Evolutionary conservation across 2,797 vertebrate genomes (phyloP), one percentile per base, ranked within the genome.

Genomic region (Chloroceryle amazona): DNA sequence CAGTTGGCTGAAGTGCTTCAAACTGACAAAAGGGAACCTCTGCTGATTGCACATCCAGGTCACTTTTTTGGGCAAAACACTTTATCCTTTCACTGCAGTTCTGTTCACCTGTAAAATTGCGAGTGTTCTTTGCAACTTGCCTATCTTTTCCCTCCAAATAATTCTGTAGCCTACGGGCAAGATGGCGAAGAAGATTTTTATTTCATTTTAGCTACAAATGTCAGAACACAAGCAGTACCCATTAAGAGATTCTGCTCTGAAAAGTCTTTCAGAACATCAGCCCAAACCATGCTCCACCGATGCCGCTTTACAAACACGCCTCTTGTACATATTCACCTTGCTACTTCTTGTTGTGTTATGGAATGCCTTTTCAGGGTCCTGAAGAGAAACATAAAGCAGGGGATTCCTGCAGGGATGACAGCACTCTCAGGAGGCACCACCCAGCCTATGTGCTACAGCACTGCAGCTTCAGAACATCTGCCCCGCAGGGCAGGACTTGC

Each of bases 391-490:
- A 31, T 22, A 49, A 61, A 58, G 81, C 44, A 81, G 11, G 3
- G 17, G 10, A 47, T 49, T 78, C 19, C 47, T 74, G 39, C 44
- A 47, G 0, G 1, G 61, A 35, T 17, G 4, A 37, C 6, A n/a
- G 11, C 0, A 8, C 0, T 0, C 42, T 35, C 42, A 35, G 54
- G 26, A 52, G 37, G 44, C 37, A 57, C 21, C 13, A 10, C 3
- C 1, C 9, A 21, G 18, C 22, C 44, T 35, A 41, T 54, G 25
- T 31, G 42, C 20, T 7, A 13, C 42, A 79, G 25, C n/a, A 37
- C 33, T 25, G 44, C 22, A 66, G 44, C n/a, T 42, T 55, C 85
- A 71, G 23, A 84, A 28, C 13, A 42, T 9, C 20, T 18, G 11
- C 11, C 37, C 18, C 25, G 37, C 41, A 44, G 26, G n/a, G 47